Conservation (phyloP, 2,113 vertebrate genomes). For the Cheilinus undulatus region DNA sequence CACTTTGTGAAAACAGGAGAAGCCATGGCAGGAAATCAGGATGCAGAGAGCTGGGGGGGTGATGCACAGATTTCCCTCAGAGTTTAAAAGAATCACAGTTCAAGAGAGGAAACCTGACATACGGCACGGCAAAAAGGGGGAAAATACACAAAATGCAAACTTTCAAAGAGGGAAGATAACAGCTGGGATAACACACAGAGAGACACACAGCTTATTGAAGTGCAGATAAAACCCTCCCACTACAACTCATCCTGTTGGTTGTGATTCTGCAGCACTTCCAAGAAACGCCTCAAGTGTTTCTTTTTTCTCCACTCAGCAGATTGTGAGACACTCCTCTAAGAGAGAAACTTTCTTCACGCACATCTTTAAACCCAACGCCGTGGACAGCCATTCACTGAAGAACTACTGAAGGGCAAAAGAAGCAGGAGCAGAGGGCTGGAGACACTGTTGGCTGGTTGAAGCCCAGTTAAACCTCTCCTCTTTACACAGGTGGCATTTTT, state of each 20-base stretch:
- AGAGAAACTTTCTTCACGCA: conserved; percentile 9
- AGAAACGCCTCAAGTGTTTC: conserved; percentile 58
- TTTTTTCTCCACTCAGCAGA: conserved; percentile 54
- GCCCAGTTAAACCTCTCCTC: not conserved
- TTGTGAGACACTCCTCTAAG: not conserved
- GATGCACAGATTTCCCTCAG: conserved; percentile 34
- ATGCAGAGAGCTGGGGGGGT: conserved; percentile 22
- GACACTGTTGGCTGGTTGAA: not conserved
- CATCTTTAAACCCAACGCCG: conserved; percentile 14
- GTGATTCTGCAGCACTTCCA: conserved; percentile 63
- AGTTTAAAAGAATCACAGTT: conserved; percentile 22
- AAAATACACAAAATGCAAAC: conserved; percentile 12
- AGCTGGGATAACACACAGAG: conserved; percentile 2
- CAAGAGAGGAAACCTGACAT: conserved; percentile 8
- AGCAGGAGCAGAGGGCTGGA: not conserved
- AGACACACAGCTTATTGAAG: not conserved
- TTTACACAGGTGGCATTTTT: no score
- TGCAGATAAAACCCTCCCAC: conserved; percentile 40
- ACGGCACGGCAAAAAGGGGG: not conserved
- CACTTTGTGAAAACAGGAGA: conserved; percentile 37
- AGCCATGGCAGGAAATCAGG: conserved; percentile 31
- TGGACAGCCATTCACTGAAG: not conserved
- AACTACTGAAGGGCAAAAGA: not conserved
- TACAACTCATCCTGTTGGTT: conserved; percentile 40
- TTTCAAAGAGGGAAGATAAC: conserved; percentile 38